These are phyloP conservation scores for Semicossyphus pulcher DNA, from an alignment of 2,113 vertebrate genomes.

Conservation along the genomic window DNA sequence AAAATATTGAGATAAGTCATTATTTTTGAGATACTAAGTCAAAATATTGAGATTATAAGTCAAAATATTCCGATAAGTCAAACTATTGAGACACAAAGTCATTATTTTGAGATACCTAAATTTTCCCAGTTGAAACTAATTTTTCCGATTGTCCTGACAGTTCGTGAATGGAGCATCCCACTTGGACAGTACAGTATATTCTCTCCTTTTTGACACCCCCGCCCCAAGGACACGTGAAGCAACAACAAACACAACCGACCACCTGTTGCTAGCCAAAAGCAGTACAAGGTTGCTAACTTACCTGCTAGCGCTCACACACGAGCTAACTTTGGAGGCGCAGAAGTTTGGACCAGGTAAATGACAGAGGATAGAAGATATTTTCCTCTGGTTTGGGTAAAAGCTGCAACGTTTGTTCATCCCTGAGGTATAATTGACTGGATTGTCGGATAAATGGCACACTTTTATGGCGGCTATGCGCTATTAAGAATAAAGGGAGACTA, in stretches of 20 bases:
- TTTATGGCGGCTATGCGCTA: background rate
- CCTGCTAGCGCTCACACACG: background rate
- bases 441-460: conserved; percentile 13
- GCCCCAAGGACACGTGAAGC: background rate
- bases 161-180: too few species aligned
- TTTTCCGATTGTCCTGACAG: too few species aligned
- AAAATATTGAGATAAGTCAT: too few species aligned
- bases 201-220: background rate
- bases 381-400: background rate
- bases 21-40: too few species aligned
- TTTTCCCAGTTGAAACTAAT: too few species aligned
- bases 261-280: background rate
- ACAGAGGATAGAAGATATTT: background rate
- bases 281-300: background rate
- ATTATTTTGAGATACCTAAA: too few species aligned
- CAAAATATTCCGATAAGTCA: too few species aligned
- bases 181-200: too few species aligned
- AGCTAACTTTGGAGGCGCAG: background rate
- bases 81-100: too few species aligned
- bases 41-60: too few species aligned
- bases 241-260: background rate
- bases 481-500: background rate
- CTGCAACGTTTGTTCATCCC: conserved; percentile 2
- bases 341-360: background rate
- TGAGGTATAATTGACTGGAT: conserved; percentile 10